Percentiles rank a stretch among this genome's conserved stretches.
These are phyloP conservation scores for Pelobates fuscus DNA, from an alignment of 2,113 vertebrate species.

Conservation along the genomic window DNA sequence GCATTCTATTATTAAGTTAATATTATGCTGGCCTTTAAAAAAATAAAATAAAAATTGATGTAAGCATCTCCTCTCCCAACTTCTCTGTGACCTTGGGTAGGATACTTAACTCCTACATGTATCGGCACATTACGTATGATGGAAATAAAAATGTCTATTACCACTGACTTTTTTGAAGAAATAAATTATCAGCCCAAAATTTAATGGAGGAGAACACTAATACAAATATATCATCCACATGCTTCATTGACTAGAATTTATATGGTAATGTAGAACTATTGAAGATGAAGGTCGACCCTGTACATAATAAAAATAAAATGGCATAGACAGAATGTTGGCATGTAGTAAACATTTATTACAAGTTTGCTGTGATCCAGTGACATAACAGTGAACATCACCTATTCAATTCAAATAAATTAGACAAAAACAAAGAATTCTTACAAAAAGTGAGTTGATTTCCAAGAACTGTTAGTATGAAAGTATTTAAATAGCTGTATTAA, in stretches of 20 bases:
- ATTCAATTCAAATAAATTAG: background rate
- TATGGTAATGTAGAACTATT: background rate
- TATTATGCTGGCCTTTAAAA: background rate
- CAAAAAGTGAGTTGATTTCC: background rate
- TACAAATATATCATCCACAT: background rate
- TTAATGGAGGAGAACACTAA: conserved; percentile 5
- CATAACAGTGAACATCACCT: background rate
- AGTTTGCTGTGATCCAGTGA: background rate
- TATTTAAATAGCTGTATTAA: too few species aligned
- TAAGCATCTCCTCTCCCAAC: background rate
- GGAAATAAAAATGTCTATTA: background rate
- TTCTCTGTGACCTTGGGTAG: background rate
- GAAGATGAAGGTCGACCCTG: background rate
- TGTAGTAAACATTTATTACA: background rate
- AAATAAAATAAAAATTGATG: background rate
- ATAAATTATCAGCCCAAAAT: background rate
- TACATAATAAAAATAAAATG: background rate
- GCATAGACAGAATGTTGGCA: background rate
- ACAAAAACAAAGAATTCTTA: background rate
- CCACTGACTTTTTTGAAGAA: background rate
- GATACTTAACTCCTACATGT: background rate
- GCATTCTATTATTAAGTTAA: background rate
- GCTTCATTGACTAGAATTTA: conserved; percentile 1
- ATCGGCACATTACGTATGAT: background rate
- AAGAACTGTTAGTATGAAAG: background rate